These are phyloP conservation scores for Calliphora vicina DNA, from an alignment of 1,140 invertebrate genomes.

Conservation along the genomic window DNA sequence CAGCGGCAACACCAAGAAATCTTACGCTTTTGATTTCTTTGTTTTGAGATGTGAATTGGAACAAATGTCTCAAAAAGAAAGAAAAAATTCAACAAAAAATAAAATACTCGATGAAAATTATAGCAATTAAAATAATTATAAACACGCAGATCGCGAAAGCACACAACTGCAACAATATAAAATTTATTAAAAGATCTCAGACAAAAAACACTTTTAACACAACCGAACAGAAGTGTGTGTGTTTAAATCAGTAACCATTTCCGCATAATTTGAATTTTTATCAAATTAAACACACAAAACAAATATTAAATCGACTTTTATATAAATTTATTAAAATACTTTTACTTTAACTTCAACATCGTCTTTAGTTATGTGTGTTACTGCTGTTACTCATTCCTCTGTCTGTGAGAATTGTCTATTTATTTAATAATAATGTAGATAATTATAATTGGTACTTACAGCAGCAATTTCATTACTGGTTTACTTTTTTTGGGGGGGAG, in stretches of 20 bases:
- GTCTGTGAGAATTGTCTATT: neutral
- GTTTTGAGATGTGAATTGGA: constrained; percentile 25
- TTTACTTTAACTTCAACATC: neutral
- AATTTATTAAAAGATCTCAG: neutral
- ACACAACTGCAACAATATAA: neutral
- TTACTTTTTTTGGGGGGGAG: no score
- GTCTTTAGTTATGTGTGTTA: neutral
- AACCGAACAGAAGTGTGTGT: no score
- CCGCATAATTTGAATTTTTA: constrained; percentile 10
- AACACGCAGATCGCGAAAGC: neutral
- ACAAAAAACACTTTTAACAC: neutral
- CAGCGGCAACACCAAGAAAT: neutral
- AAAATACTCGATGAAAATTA: neutral
- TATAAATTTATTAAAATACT: neutral
- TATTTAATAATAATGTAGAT: neutral
- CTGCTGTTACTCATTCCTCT: neutral
- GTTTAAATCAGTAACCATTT: constrained; percentile 2
- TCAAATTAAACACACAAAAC: neutral
- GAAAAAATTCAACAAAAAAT: neutral
- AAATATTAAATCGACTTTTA: neutral
- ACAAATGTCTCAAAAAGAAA: neutral
- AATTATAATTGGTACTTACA: no score
- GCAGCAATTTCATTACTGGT: no score
- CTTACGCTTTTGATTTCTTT: neutral
- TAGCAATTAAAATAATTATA: constrained; percentile 33